Percentiles rank a stretch among this genome's conserved stretches.
phyloP scores from a whole-genome alignment of 2,797 vertebrate species.

The Crypturellus tataupa region DNA sequence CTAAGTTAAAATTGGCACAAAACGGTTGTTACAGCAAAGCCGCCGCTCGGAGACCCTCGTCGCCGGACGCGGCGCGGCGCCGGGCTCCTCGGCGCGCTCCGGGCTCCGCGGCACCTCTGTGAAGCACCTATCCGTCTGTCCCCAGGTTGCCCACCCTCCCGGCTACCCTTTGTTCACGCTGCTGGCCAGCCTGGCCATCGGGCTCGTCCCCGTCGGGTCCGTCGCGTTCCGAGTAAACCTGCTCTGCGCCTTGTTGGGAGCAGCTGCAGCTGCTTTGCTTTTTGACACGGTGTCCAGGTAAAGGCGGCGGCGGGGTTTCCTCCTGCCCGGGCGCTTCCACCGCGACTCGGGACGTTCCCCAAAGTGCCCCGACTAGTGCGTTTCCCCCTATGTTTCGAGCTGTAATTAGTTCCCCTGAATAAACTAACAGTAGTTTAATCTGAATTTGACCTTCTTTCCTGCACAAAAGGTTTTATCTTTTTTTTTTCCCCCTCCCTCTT shows the following conservation, averaged over 20 bases:
- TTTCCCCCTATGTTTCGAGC: background rate
- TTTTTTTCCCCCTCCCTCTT: background rate
- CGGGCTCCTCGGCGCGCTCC: background rate
- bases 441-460: conserved; percentile 61
- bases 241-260: conserved; percentile 89
- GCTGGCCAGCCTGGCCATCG: conserved; percentile 84
- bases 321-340: background rate
- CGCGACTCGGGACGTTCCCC: rapidly evolving
- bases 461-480: conserved; percentile 23
- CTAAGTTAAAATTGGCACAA: conserved; percentile 1
- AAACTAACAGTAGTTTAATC: conserved; percentile 54
- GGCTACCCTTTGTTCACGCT: conserved; percentile 97
- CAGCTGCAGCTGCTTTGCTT: conserved; percentile 88
- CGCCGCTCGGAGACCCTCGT: background rate
- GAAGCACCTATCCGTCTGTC: conserved; percentile 27
- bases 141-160: conserved; percentile 95
- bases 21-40: background rate
- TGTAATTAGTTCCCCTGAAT: conserved; percentile 61
- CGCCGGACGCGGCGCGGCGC: background rate
- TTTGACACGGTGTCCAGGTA: conserved; percentile 95
- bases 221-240: conserved; percentile 91
- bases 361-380: background rate
- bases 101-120: background rate
- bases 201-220: conserved; percentile 85
- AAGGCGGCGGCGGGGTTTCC: conserved; percentile 10